Evolutionary conservation across 2,888 invertebrate species (phyloP), one percentile per base, ranked within the genome.

Genomic region (Idaea dimidiata): DNA sequence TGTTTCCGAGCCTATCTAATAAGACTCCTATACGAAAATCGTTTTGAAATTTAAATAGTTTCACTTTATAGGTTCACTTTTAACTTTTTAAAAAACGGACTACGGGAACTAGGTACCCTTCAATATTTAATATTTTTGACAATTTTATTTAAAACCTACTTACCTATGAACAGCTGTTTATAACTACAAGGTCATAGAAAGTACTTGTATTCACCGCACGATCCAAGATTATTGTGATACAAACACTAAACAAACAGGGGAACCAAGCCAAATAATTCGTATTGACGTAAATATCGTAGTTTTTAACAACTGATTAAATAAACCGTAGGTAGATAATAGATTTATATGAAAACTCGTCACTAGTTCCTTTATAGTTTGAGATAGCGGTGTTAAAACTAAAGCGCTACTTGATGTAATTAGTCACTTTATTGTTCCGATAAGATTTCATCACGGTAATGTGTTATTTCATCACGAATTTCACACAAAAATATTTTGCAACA

Each of bases 181-280:
- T 58, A 59, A 70, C 77, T 81, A 81, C 89, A 91, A 91, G 91
- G 91, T 87, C 84, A 79, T 68, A 71, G 71, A 64, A 71, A 69
- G 72, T 73, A 65, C 78, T 80, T 80, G 83, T 84, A 84, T 82
- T 87, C 84, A 86, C 80, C 80, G 71, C 77, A 67, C 73, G 68
- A 75, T 76, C 75, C 72, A 66, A 69, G 72, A 68, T 76, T 75
- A 75, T 77, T 84, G 78, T 86, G 88, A 88, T 81, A 85, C 80
- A 84, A 82, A 78, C 77, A 72, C 74, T 72, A 70, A 74, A 82
- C 80, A 84, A 85, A 85, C 82, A 82, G 75, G 78, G 79, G 79
- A 79, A 79, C 81, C 78, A 79, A 79, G 87, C 88, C 91, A 90
- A 89, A 87, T 83, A 85, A 86, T 85, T 86, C 81, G 78, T 72